Conservation (phyloP, 1,140 invertebrate species). For the Melitaea cinxia region DNA sequence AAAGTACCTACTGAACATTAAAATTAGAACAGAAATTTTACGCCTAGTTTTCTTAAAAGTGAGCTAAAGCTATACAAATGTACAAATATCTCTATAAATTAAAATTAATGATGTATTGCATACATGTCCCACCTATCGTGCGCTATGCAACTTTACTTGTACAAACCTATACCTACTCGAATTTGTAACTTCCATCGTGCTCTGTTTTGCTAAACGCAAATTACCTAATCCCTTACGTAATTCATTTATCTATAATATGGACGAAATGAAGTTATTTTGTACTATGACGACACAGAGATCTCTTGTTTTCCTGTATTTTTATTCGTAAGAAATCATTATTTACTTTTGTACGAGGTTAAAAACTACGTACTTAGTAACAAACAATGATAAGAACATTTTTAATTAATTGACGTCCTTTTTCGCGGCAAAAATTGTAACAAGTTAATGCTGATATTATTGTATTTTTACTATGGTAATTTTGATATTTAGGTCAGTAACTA, state of each 20-base stretch:
- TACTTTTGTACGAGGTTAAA: too few species aligned
- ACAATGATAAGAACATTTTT: too few species aligned
- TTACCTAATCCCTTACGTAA: constrained; percentile 40
- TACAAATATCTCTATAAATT: constrained; percentile 6
- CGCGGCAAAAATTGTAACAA: too few species aligned
- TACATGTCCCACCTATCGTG: constrained; percentile 73
- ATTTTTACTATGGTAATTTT: too few species aligned
- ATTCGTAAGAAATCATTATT: too few species aligned
- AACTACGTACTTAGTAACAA: too few species aligned
- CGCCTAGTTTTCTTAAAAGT: neutral
- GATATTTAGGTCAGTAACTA: too few species aligned
- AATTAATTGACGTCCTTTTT: too few species aligned
- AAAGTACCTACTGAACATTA: too few species aligned
- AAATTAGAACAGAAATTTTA: neutral
- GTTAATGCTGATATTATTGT: too few species aligned
- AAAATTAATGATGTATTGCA: constrained; percentile 62
- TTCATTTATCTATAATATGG: constrained; percentile 36
- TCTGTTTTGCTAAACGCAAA: constrained; percentile 60
- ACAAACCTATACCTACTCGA: constrained; percentile 66
- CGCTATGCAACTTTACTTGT: constrained; percentile 45
- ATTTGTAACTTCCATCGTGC: constrained; percentile 81
- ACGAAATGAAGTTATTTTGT: neutral
- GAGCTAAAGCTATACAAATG: neutral
- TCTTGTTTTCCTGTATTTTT: neutral
- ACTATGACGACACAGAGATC: neutral